A percentile compares a stretch with the other conserved stretches of the same genome.
phyloP scores from a whole-genome alignment of 35 echinoderm and acorn worm species.

The Heliocidaris tuberculata region DNA sequence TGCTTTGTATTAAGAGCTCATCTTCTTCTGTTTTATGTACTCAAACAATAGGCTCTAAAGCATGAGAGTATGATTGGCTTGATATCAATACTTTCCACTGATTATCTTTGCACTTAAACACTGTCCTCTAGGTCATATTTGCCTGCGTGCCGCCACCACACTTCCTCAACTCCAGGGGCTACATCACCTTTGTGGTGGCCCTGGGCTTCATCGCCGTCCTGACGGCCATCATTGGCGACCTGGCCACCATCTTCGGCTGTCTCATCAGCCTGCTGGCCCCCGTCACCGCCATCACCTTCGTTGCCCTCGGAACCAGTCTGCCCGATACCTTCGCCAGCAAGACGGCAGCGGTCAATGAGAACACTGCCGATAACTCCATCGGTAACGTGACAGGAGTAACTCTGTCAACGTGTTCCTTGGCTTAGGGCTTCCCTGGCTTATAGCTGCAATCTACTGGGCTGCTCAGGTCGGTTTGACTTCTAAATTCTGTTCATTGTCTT shows the following conservation, averaged over 20 bases:
- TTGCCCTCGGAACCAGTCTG: conserved; percentile 95
- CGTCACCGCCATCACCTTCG: conserved; percentile 91
- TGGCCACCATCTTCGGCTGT: conserved; percentile 95
- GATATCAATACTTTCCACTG: not conserved
- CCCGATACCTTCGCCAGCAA: conserved; percentile 94
- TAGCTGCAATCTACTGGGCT: conserved; percentile 82
- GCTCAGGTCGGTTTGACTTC: not conserved
- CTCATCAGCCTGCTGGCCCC: conserved; percentile 63
- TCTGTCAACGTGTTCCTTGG: conserved; percentile 99
- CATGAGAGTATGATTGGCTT: no score
- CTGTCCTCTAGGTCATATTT: conserved; percentile 88
- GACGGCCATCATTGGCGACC: conserved; percentile 84
- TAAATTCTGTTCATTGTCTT: not conserved
- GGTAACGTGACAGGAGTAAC: conserved; percentile 96
- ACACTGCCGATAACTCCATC: conserved; percentile 84
- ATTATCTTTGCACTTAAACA: not conserved
- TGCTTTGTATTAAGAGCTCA: no score
- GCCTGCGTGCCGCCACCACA: conserved; percentile 82
- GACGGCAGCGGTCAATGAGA: conserved; percentile 90
- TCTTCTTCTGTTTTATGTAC: no score
- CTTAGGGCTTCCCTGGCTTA: conserved; percentile 87
- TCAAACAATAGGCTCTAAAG: no score
- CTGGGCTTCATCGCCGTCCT: conserved; percentile 78
- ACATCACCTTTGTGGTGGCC: conserved; percentile 82
- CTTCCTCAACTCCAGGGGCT: conserved; percentile 93